A percentile compares a stretch with the other conserved stretches of the same genome.
phyloP scores from a whole-genome alignment of 2,888 invertebrate species.

The Phortica magna region DNA sequence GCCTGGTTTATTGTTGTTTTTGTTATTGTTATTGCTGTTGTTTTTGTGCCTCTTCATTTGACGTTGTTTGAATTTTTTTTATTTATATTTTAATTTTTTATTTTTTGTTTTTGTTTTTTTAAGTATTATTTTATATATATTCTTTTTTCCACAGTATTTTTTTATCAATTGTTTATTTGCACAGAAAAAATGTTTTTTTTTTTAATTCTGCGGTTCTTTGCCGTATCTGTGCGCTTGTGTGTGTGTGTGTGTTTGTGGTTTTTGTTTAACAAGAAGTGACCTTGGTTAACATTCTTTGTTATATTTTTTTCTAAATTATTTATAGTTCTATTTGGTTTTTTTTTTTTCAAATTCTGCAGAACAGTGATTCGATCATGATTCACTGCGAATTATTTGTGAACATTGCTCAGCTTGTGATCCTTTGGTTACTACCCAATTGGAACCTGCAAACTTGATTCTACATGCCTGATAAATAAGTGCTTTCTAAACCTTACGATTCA shows the following conservation, averaged over 20 bases:
- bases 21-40: conserved; percentile 38
- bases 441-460: too few relatives aligned
- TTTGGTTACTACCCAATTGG: too few relatives aligned
- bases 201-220: conserved; percentile 4
- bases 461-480: too few relatives aligned
- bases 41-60: conserved; percentile 29
- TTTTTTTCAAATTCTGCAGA: conserved; percentile 8
- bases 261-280: conserved; percentile 50
- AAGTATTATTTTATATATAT: conserved; percentile 37
- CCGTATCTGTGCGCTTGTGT: neutral
- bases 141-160: conserved; percentile 31
- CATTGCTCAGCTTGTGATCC: too few relatives aligned
- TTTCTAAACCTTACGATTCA: too few relatives aligned
- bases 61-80: conserved; percentile 46
- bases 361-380: neutral
- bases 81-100: too few relatives aligned
- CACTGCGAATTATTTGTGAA: too few relatives aligned
- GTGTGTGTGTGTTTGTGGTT: conserved; percentile 3
- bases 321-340: neutral
- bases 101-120: conserved; percentile 49
- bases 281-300: conserved; percentile 61
- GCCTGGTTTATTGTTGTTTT: conserved; percentile 39
- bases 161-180: conserved; percentile 39
- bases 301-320: neutral
- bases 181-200: neutral